Conservation (phyloP, 2,888 invertebrate genomes). For the Cyaniris semiargus region DNA sequence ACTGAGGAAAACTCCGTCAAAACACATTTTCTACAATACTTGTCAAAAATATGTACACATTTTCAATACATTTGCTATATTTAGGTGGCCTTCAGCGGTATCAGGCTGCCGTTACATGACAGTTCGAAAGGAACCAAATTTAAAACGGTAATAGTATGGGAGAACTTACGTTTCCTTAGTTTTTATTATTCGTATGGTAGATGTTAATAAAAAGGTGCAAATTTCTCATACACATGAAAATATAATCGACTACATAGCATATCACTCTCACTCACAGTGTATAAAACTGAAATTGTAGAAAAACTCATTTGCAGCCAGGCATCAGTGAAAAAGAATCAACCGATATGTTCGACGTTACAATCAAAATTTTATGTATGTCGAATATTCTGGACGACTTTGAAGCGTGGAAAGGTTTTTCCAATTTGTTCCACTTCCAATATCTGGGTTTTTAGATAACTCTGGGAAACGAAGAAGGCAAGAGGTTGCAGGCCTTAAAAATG, state of each 20-base stretch:
- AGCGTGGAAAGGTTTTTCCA: constrained; percentile 13
- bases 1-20: too few relatives aligned
- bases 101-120: too few relatives aligned
- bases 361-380: constrained; percentile 20
- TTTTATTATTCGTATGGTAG: too few relatives aligned
- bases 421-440: constrained; percentile 8
- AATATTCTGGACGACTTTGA: constrained; percentile 12
- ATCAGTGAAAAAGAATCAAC: constrained; percentile 8
- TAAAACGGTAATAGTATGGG: too few relatives aligned
- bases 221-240: too few relatives aligned
- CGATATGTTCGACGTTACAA: constrained; percentile 26
- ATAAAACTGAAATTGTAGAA: background rate
- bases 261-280: background rate
- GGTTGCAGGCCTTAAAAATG: background rate
- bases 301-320: background rate
- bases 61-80: too few relatives aligned
- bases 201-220: too few relatives aligned
- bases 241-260: background rate
- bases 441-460: background rate
- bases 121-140: too few relatives aligned
- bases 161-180: too few relatives aligned
- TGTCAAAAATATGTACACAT: too few relatives aligned
- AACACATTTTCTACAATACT: too few relatives aligned
- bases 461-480: background rate
- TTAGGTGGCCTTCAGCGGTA: too few relatives aligned